These are phyloP conservation scores for Pipistrellus kuhlii DNA, from an alignment of 2,797 vertebrate genomes.

Conservation along the genomic window DNA sequence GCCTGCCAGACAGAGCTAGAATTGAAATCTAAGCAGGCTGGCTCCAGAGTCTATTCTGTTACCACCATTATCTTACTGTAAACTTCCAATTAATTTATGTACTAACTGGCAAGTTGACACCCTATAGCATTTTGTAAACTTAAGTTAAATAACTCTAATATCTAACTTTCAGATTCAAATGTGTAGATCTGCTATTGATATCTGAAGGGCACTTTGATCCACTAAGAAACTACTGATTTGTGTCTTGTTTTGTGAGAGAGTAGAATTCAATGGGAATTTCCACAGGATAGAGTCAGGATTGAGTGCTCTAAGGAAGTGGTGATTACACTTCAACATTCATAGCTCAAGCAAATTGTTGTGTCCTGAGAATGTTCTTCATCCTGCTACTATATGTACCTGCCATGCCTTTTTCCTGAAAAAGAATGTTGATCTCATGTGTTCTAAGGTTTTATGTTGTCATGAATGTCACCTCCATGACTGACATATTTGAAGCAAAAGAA, in stretches of 20 bases:
- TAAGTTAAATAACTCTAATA: background rate
- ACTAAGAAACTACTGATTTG: background rate
- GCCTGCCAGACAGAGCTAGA: background rate
- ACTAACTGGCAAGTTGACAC: background rate
- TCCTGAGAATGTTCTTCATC: background rate
- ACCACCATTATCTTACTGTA: background rate
- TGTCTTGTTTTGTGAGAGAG: background rate
- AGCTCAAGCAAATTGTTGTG: background rate
- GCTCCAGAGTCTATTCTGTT: background rate
- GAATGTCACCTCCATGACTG: background rate
- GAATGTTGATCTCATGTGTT: background rate
- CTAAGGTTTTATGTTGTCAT: background rate
- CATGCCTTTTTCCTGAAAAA: background rate
- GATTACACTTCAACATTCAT: background rate
- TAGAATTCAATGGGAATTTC: slow-evolving; percentile 18
- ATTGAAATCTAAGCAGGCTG: background rate
- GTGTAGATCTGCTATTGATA: background rate
- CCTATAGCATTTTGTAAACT: background rate
- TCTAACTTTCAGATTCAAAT: slow-evolving; percentile 22
- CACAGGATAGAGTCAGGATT: background rate
- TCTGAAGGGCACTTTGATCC: background rate
- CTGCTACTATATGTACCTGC: background rate
- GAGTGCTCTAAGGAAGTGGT: background rate
- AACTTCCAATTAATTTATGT: background rate
- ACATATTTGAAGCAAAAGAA: slow-evolving; percentile 42